phyloP scores from a whole-genome alignment of 2,113 vertebrate species.

The Tamias sibiricus region DNA sequence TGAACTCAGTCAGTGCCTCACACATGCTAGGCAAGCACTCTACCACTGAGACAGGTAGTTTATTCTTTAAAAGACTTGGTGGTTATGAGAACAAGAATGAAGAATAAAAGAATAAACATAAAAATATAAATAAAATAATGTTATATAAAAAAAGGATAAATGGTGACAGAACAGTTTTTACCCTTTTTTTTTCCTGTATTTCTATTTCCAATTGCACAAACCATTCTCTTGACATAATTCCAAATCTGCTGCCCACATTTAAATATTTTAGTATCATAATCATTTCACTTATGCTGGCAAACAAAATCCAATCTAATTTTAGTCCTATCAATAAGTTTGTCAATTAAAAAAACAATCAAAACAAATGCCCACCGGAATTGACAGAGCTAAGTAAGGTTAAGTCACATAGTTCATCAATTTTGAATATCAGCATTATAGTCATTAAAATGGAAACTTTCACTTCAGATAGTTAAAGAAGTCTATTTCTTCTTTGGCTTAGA shows the following conservation, averaged over 20 bases:
- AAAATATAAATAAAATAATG: too few relatives aligned
- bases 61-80: neutral
- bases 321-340: neutral
- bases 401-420: slow-evolving; percentile 32
- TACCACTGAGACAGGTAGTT: too few relatives aligned
- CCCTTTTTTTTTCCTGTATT: neutral
- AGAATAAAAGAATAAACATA: neutral
- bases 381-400: neutral
- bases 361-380: neutral
- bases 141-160: neutral
- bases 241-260: neutral
- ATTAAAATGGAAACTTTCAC: slow-evolving; percentile 23
- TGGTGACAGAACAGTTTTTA: neutral
- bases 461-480: slow-evolving; percentile 25
- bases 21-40: too few relatives aligned
- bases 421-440: slow-evolving; percentile 20
- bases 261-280: neutral
- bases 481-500: neutral
- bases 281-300: slow-evolving; percentile 32
- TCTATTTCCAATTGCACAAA: neutral
- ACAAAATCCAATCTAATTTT: neutral
- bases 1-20: too few relatives aligned
- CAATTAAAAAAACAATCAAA: slow-evolving; percentile 13
- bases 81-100: neutral
- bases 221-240: neutral